Percentiles rank a stretch among this genome's conserved stretches.
Evolutionary conservation across 2,888 invertebrate species (phyloP).

Genomic region (Plutella xylostella): DNA sequence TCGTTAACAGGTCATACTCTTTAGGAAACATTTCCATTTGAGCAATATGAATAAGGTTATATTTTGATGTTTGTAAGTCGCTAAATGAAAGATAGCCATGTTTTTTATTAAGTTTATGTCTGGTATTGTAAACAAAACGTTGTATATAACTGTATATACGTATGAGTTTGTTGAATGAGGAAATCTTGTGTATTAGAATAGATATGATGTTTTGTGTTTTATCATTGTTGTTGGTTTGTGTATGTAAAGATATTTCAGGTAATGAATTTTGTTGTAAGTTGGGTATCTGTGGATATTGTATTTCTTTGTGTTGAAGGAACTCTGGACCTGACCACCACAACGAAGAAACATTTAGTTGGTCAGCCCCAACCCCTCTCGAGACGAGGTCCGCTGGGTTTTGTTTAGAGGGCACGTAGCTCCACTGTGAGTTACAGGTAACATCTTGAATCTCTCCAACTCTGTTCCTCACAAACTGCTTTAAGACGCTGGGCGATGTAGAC

Average conservation of each 20-base stretch:
- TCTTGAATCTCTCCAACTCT: neutral
- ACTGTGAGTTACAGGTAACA: neutral
- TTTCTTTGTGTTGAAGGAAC: neutral
- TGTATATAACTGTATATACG: neutral
- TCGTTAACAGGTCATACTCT: neutral
- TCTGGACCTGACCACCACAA: neutral
- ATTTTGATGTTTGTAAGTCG: neutral
- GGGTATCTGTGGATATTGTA: conserved; percentile 10
- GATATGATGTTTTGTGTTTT: neutral
- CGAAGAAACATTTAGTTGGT: neutral
- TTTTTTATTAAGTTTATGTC: neutral
- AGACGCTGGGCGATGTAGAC: neutral
- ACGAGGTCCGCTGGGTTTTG: neutral
- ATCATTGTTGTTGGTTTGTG: neutral
- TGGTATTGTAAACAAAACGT: neutral
- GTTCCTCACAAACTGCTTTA: neutral
- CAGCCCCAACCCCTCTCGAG: neutral
- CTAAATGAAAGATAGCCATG: neutral
- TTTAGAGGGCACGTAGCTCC: neutral
- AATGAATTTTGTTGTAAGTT: neutral
- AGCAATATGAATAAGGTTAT: neutral
- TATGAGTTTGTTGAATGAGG: neutral
- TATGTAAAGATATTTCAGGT: neutral
- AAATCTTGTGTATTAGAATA: neutral
- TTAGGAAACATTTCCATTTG: neutral